Evolutionary conservation across 2,888 invertebrate species (phyloP), one percentile per base, ranked within the genome.

Genomic region (Cephus pulcher): DNA sequence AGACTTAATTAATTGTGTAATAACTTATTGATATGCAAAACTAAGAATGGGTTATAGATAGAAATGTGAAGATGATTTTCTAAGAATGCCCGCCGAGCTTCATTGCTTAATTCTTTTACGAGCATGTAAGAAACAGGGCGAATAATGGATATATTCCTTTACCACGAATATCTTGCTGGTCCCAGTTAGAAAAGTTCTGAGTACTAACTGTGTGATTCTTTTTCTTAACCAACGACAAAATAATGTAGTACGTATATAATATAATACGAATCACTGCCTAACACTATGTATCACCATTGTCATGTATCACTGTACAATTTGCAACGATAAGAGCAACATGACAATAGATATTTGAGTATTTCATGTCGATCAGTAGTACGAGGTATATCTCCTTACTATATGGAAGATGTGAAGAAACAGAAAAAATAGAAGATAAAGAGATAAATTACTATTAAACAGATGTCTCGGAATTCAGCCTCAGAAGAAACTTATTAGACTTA

Each of bases 401-500:
- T 56, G 56, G 56, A 56, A 56, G 56, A 56, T 56, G 56, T 23
- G 23, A 56, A 56, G 9, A 56, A 56, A 56, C 23, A 56, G 56
- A 56, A 23, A 23, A 56, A 56, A 56, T 23, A 23, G 56, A 56
- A 56, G 56, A 56, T 23, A 56, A 56, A 56, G 56, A 23, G 56
- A 56, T 56, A 56, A 56, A 56, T 56, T 23, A 56, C 56, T 69
- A 95, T 96, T 96, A 99, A 92, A 99, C 99, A 1, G 98, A 98
- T 74, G 99, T 99, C 92, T 99, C 99, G 0, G 98, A 98, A 90
- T 98, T 99, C 74, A 99, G 93, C 89, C 98, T 94, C 83, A 99
- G 93, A 76, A 98, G 96, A 94, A 99, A 99, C 90, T 98, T 96
- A 92, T 98, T 98, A 87, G 96, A 97, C 92, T 98, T 98, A 0